phyloP scores from a whole-genome alignment of 2,797 vertebrate genomes.

The Buphagus erythrorhynchus region DNA sequence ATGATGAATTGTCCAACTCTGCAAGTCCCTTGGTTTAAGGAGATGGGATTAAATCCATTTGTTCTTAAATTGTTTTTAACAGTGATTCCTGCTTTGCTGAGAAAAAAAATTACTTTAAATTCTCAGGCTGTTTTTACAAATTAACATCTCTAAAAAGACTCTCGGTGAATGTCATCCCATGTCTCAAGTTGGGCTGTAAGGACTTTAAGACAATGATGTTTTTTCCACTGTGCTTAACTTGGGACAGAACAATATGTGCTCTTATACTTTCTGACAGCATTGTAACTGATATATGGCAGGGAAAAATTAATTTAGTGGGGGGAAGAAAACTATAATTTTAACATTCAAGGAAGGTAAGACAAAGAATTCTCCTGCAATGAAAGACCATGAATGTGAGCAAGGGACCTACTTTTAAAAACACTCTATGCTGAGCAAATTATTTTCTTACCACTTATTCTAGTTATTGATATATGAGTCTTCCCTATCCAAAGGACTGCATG shows the following conservation, averaged over 20 bases:
- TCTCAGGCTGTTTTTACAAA: background rate
- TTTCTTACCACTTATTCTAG: background rate
- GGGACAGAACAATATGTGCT: background rate
- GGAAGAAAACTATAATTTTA: background rate
- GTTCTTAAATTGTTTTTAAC: background rate
- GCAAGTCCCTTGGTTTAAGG: background rate
- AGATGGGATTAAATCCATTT: background rate
- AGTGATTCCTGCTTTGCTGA: background rate
- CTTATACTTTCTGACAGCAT: background rate
- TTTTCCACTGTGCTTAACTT: background rate
- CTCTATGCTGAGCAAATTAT: accelerated
- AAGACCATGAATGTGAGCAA: background rate
- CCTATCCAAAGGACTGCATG: background rate
- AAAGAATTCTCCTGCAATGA: background rate
- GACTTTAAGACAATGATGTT: background rate
- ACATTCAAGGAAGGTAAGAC: background rate
- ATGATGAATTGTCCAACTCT: background rate
- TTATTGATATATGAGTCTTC: background rate
- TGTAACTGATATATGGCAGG: background rate
- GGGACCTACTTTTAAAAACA: background rate
- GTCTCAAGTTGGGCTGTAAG: background rate
- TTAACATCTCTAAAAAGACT: background rate
- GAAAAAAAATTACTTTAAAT: background rate
- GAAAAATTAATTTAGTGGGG: background rate
- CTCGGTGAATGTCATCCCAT: background rate